Evolutionary conservation across 2,113 vertebrate species (phyloP).

Genomic region (Antechinus flavipes): DNA sequence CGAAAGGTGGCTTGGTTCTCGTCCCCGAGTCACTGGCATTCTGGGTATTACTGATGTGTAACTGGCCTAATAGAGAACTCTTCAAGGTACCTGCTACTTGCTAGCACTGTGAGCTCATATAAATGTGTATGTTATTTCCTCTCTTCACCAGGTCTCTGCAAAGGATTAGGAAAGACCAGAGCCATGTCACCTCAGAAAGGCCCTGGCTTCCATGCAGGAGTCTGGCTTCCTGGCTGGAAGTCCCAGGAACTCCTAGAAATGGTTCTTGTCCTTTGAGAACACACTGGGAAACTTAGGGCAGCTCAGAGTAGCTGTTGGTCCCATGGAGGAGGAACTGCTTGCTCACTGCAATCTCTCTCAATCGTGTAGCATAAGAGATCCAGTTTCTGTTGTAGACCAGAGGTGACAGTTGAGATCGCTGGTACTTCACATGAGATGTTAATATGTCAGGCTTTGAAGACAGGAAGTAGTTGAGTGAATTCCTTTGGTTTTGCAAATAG

Average conservation of each 20-base stretch:
- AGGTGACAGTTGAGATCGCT: slow-evolving; percentile 34
- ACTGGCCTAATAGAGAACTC: neutral
- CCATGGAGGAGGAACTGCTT: slow-evolving; percentile 39
- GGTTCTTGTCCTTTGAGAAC: slow-evolving; percentile 36
- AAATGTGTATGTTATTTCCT: slow-evolving; percentile 35
- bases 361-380: slow-evolving; percentile 37
- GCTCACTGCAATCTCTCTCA: slow-evolving; percentile 60
- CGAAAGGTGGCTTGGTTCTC: no score
- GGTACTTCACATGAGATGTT: slow-evolving; percentile 39
- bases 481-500: slow-evolving; percentile 32
- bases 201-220: neutral
- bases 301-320: slow-evolving; percentile 40
- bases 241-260: slow-evolving; percentile 28
- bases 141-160: slow-evolving; percentile 15
- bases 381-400: slow-evolving; percentile 43
- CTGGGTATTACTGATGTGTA: neutral
- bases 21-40: neutral
- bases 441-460: slow-evolving; percentile 32
- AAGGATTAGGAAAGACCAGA: slow-evolving; percentile 14
- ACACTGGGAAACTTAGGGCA: neutral
- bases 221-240: slow-evolving; percentile 24
- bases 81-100: neutral
- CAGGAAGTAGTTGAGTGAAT: slow-evolving; percentile 41
- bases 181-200: neutral
- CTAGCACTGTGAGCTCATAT: slow-evolving; percentile 35